These are phyloP conservation scores for Labeo catla DNA, from an alignment of 2,113 vertebrate genomes.

Conservation along the genomic window DNA sequence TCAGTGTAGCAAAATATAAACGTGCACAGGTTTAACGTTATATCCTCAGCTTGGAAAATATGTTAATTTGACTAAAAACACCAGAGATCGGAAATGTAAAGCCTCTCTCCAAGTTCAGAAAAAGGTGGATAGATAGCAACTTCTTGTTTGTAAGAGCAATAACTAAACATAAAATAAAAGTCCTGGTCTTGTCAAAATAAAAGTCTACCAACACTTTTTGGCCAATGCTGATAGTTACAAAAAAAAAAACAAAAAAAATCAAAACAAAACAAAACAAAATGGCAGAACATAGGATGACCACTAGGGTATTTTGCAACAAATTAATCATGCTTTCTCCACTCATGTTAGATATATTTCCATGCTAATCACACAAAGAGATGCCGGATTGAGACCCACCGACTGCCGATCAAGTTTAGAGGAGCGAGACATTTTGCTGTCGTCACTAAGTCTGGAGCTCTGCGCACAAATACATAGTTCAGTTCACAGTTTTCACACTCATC, in stretches of 20 bases:
- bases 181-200: not conserved
- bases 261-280: too few species aligned
- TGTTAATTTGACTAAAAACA: too few species aligned
- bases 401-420: constrained; percentile 69
- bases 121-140: not conserved
- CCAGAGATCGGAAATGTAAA: too few species aligned
- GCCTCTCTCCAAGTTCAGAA: too few species aligned
- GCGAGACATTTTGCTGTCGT: constrained; percentile 66
- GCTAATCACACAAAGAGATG: constrained; percentile 5
- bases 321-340: constrained; percentile 14
- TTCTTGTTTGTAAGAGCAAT: not conserved
- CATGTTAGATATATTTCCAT: not conserved
- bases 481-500: not conserved
- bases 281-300: too few species aligned
- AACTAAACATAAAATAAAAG: not conserved
- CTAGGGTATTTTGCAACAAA: not conserved
- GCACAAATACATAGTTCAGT: constrained; percentile 21
- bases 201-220: not conserved
- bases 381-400: constrained; percentile 62
- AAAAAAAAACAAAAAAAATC: not conserved
- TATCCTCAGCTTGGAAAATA: too few species aligned
- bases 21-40: too few species aligned
- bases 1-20: too few species aligned
- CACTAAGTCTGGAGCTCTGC: constrained; percentile 75
- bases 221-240: not conserved